phyloP scores from a whole-genome alignment of 2,113 vertebrate species.

The Emydura subglobosa region DNA sequence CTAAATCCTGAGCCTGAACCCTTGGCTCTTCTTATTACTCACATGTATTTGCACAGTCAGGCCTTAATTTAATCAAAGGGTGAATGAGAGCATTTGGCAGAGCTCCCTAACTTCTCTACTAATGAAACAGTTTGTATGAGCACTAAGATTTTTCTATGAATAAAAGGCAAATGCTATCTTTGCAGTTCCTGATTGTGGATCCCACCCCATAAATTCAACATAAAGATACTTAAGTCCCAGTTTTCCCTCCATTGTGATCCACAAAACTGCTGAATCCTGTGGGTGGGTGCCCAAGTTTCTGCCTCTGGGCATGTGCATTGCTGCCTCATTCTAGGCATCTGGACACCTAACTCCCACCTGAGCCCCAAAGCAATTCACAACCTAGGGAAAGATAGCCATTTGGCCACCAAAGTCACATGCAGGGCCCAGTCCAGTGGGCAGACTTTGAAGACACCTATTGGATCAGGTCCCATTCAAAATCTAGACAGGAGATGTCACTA shows the following conservation, averaged over 20 bases:
- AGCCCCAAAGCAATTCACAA: not conserved
- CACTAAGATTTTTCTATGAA: not conserved
- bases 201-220: too few relatives aligned
- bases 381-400: not conserved
- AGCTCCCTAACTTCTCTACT: not conserved
- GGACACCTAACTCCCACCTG: not conserved
- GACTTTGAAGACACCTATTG: not conserved
- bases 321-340: not conserved
- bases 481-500: not conserved
- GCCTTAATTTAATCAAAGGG: not conserved
- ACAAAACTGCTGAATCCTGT: not conserved
- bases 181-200: not conserved
- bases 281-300: not conserved
- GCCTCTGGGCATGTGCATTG: not conserved
- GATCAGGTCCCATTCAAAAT: not conserved
- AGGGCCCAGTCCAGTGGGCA: not conserved
- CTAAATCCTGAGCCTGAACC: not conserved
- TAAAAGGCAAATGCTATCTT: not conserved
- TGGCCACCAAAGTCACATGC: not conserved
- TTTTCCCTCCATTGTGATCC: not conserved
- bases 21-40: not conserved
- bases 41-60: not conserved
- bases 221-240: not conserved
- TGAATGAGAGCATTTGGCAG: not conserved
- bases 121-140: not conserved